These are phyloP conservation scores for Alfaro cultratus DNA, from an alignment of 2,797 vertebrate genomes.

Conservation along the genomic window DNA sequence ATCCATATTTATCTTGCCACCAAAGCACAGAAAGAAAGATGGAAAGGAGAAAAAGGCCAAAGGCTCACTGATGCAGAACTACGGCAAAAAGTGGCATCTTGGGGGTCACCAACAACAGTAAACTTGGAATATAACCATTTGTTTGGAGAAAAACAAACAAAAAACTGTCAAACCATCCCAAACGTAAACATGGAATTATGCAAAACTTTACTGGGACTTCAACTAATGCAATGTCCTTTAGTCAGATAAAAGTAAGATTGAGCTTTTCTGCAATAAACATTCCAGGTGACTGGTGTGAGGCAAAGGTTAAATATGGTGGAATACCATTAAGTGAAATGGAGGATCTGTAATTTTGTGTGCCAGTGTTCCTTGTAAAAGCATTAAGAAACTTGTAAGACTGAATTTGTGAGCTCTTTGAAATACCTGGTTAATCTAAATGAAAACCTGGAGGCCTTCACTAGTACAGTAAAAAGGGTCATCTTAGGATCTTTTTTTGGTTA, in stretches of 20 bases:
- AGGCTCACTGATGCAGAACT: not conserved
- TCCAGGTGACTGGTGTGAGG: not conserved
- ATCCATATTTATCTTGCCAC: not conserved
- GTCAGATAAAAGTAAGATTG: not conserved
- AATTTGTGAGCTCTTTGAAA: not conserved
- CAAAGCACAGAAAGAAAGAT: not conserved
- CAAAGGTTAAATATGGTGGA: not conserved
- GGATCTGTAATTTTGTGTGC: not conserved
- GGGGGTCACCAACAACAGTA: not conserved
- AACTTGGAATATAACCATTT: not conserved
- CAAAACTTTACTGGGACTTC: not conserved
- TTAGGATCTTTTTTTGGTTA: not conserved
- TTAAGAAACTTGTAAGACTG: not conserved
- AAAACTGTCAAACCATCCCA: not conserved
- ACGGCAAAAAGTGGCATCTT: not conserved
- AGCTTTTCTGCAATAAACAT: not conserved
- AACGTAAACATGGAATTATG: not conserved
- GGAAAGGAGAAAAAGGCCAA: not conserved
- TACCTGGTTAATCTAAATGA: not conserved
- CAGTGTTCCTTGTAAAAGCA: not conserved
- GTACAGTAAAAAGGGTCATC: not conserved
- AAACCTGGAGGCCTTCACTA: not conserved
- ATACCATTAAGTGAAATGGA: not conserved
- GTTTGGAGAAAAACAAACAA: not conserved
- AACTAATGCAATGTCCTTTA: not conserved